A percentile compares a stretch with the other conserved stretches of the same genome.
These are phyloP conservation scores for Synaphobranchus kaupii DNA, from an alignment of 2,797 vertebrate species.

Conservation along the genomic window DNA sequence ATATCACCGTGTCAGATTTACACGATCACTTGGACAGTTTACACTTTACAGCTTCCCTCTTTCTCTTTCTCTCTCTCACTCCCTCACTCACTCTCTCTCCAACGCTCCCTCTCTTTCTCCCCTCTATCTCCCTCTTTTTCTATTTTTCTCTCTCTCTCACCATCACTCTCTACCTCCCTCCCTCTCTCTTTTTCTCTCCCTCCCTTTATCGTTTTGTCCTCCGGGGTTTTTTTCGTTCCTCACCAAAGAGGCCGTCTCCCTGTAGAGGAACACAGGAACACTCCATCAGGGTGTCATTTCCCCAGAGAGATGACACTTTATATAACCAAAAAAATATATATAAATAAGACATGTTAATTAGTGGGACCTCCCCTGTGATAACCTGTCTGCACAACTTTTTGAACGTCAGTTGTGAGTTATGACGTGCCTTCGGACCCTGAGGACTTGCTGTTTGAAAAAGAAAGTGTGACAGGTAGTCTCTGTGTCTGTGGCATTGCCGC, in stretches of 20 bases:
- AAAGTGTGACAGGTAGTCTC: slow-evolving; percentile 5
- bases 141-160: no score
- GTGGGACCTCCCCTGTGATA: neutral
- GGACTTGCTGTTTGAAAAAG: slow-evolving; percentile 4
- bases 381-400: neutral
- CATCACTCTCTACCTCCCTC: no score
- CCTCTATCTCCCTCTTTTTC: no score
- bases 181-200: no score
- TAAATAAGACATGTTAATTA: slow-evolving; percentile 1
- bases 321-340: neutral
- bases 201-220: neutral
- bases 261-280: neutral
- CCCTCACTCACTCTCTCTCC: neutral
- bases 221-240: neutral
- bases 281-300: neutral
- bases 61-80: neutral
- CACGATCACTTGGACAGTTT: no score
- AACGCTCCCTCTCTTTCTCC: no score
- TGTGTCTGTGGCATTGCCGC: neutral
- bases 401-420: slow-evolving; percentile 15
- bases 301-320: neutral
- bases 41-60: neutral
- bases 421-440: neutral
- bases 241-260: neutral
- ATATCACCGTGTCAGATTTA: no score